Base-by-base conservation (phyloP, 2,888 invertebrate species). In the Pseudoips prasinana region DNA sequence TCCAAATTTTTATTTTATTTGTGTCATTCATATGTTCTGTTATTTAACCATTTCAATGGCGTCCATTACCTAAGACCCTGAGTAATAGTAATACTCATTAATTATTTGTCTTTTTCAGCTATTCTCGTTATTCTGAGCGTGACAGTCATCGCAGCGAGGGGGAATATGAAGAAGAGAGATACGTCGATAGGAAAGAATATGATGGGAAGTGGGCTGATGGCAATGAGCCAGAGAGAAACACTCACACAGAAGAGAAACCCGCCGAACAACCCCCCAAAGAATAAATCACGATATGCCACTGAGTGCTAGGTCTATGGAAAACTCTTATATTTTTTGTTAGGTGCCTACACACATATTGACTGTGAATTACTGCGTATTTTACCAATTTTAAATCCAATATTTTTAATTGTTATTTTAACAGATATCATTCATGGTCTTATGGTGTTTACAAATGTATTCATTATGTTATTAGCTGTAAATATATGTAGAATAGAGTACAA, bases 171-270 rank as follows among this genome's bases (percentile, higher is more conserved):
- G 89, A 89, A 56, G 87, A 87, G 45, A 76, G 89, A 52, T 91
- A 87, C 67, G 91, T 91, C 39, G 91, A 91, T 68, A 80, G 92
- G 30, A 92, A 92, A 68, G 90, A 91, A 48, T 92, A 91, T 58
- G 92, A 91, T 53, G 92, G 92, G 2, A 92, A 92, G 65, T 92
- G 92, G 92, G 91, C 91, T 0, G 92, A 91, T 35, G 91, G 91
- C 18, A 90, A 90, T 37, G 90, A 90, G 35, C 85, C 86, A 0
- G 86, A 84, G 20, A 63, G 79, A 29, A 64, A 61, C 25, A 40
- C 63, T 5, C 70, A 73, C 40, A 34, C 66, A 0, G 85, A 85
- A 27, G 83, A 86, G 14, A 82, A 84, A 41, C 76, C 82, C 3
- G 65, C 73, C n/a, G 80, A 79, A 40, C 76, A 66, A 27, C 60